Percentiles rank a stretch among this genome's conserved stretches.
Evolutionary conservation across 2,113 vertebrate genomes (phyloP).

Genomic region (Orientallactaga bullata): DNA sequence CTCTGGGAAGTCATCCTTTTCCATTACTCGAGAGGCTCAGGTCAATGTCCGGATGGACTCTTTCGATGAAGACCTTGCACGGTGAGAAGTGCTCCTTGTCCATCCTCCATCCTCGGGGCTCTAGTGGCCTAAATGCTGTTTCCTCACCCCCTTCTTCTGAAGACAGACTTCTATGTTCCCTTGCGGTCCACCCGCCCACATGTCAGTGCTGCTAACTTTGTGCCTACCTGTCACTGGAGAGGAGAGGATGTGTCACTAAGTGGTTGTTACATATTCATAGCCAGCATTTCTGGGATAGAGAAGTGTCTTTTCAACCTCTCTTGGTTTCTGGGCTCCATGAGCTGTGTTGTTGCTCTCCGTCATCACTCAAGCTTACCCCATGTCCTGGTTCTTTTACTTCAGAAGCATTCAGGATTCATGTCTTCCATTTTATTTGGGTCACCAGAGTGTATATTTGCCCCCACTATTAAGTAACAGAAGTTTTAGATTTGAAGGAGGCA

Average conservation of each 20-base stretch:
- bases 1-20: constrained; percentile 89
- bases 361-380: background rate
- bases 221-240: background rate
- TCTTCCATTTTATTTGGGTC: constrained; percentile 20
- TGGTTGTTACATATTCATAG: background rate
- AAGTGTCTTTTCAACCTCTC: background rate
- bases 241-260: background rate
- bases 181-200: background rate
- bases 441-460: background rate
- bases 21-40: constrained; percentile 93
- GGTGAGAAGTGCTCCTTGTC: constrained; percentile 87
- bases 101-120: background rate
- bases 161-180: background rate
- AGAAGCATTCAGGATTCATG: background rate
- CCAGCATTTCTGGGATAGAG: background rate
- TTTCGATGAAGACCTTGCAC: constrained; percentile 92
- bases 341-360: background rate
- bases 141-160: background rate
- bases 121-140: constrained; percentile 5
- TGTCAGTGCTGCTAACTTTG: background rate
- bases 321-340: background rate
- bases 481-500: background rate
- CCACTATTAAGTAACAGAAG: background rate
- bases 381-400: background rate
- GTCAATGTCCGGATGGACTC: constrained; percentile 95